Evolutionary conservation across 2,113 vertebrate genomes (phyloP).

Genomic region (Tichodroma muraria): DNA sequence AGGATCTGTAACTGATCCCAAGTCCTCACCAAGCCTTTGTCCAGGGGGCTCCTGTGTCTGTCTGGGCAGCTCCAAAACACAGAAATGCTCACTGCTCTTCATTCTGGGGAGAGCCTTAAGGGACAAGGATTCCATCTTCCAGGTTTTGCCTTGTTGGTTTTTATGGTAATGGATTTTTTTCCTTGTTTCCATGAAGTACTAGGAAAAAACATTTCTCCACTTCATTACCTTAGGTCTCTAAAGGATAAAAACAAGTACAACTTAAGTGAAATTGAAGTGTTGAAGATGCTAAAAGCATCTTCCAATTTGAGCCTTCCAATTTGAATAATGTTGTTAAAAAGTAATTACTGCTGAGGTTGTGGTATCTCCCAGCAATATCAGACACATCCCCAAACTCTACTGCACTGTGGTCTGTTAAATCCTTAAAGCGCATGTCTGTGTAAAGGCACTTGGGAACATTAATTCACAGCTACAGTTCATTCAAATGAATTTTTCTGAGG

Average conservation of each 20-base stretch:
- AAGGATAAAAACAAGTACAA: background rate
- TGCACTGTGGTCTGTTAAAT: background rate
- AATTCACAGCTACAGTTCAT: background rate
- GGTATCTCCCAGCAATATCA: background rate
- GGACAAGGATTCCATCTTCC: background rate
- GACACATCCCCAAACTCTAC: background rate
- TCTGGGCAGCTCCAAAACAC: background rate
- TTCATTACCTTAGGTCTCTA: background rate
- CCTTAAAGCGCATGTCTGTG: background rate
- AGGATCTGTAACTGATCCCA: background rate
- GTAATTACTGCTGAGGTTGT: background rate
- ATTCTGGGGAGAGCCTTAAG: background rate
- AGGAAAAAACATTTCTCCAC: background rate
- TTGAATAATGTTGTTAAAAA: background rate
- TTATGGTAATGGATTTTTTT: background rate
- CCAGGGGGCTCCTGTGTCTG: background rate
- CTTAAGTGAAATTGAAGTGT: background rate
- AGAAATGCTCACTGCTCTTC: background rate
- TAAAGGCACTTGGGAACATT: background rate
- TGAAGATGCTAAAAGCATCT: background rate
- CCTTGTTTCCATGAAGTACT: background rate
- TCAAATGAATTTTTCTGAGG: slow-evolving; percentile 14
- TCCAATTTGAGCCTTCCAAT: background rate
- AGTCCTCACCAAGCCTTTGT: background rate
- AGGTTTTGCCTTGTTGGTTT: background rate